Conservation (phyloP, 2,113 vertebrate genomes). For the Hippoglossus stenolepis region DNA sequence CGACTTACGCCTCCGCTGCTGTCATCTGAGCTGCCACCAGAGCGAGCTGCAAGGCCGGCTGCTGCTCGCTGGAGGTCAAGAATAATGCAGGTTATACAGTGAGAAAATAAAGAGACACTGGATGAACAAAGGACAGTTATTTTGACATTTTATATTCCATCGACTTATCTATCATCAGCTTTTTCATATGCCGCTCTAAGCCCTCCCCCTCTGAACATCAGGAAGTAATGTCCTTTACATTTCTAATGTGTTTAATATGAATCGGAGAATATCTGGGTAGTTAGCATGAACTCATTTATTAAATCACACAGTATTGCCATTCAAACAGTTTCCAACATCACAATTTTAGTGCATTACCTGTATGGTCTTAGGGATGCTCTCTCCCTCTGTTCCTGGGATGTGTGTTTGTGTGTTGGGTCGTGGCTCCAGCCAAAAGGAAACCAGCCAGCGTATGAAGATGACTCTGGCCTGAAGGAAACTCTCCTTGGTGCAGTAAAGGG, state of each 20-base stretch:
- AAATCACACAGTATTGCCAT: no score
- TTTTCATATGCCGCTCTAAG: no score
- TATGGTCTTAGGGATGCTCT: constrained; percentile 98
- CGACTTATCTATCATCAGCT: no score
- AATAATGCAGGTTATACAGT: neutral
- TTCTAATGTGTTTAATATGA: no score
- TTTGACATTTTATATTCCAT: neutral
- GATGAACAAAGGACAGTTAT: neutral
- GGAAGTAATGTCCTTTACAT: no score
- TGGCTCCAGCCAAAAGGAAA: constrained; percentile 99
- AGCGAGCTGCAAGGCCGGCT: constrained; percentile 92
- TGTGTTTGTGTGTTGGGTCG: constrained; percentile 90
- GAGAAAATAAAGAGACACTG: neutral
- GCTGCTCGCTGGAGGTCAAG: constrained; percentile 88
- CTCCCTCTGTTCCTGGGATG: constrained; percentile 97
- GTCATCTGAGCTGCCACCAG: constrained; percentile 79
- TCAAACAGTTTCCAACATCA: neutral
- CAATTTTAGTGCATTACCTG: constrained; percentile 83
- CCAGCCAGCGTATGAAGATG: constrained; percentile 98
- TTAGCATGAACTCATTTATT: no score
- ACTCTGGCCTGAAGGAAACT: constrained; percentile 96
- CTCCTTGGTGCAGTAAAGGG: constrained; percentile 96
- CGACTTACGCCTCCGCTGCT: constrained; percentile 57
- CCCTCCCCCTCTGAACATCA: no score
- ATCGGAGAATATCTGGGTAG: no score